A percentile compares a stretch with the other conserved stretches of the same genome.
These are phyloP conservation scores for Thaumetopoea pityocampa DNA, from an alignment of 1,140 invertebrate species.

Conservation along the genomic window DNA sequence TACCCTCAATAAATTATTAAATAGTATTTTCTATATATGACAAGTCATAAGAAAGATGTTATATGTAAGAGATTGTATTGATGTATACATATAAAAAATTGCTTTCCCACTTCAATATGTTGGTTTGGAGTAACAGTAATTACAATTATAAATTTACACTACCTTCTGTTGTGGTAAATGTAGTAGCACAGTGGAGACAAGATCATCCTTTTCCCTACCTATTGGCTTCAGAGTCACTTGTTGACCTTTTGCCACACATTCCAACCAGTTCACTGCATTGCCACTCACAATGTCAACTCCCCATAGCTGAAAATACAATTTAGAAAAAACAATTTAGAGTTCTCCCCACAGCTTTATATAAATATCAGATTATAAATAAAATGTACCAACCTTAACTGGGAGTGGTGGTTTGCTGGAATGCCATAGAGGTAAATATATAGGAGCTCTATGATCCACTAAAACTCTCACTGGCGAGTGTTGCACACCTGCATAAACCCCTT, in stretches of 20 bases:
- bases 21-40: too few species aligned
- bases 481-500: slow-evolving; percentile 56
- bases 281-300: slow-evolving; percentile 63
- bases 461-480: slow-evolving; percentile 61
- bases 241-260: slow-evolving; percentile 64
- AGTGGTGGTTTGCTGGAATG: slow-evolving; percentile 71
- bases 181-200: slow-evolving; percentile 57
- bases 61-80: too few species aligned
- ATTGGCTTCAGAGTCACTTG: slow-evolving; percentile 58
- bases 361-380: slow-evolving; percentile 14
- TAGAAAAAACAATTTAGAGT: slow-evolving; percentile 15
- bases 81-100: too few species aligned
- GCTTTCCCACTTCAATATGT: too few species aligned
- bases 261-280: slow-evolving; percentile 66
- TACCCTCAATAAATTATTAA: too few species aligned
- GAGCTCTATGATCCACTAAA: slow-evolving; percentile 62
- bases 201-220: slow-evolving; percentile 52
- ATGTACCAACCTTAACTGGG: slow-evolving; percentile 61
- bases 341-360: slow-evolving; percentile 19
- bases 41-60: too few species aligned
- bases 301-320: slow-evolving; percentile 65
- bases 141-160: slow-evolving; percentile 11
- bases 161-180: slow-evolving; percentile 64
- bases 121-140: too few species aligned
- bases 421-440: slow-evolving; percentile 72